Percentiles rank a stretch among this genome's conserved stretches.
Conservation (phyloP, 1,140 invertebrate species). For the Stegodyphus dumicola region DNA sequence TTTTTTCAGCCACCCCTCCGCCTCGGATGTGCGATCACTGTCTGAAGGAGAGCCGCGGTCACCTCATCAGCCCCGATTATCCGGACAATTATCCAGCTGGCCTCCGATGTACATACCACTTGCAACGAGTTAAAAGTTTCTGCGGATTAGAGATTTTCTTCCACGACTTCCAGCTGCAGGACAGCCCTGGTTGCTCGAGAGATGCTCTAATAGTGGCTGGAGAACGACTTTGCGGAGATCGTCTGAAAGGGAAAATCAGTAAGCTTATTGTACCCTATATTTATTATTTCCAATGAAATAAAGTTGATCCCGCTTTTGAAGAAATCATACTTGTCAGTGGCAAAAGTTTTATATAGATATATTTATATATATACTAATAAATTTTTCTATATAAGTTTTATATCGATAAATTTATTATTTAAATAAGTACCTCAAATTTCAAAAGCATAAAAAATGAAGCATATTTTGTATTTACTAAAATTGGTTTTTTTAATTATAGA, state of each 20-base stretch:
- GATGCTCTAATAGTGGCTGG: slow-evolving; percentile 62
- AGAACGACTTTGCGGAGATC: slow-evolving; percentile 60
- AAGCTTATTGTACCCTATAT: background rate
- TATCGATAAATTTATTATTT: no score
- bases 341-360: no score
- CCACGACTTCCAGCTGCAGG: slow-evolving; percentile 63
- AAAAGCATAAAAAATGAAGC: no score
- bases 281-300: no score
- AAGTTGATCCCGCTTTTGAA: no score
- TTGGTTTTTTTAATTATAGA: no score
- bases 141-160: slow-evolving; percentile 63
- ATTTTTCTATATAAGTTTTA: no score
- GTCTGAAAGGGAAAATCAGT: slow-evolving; percentile 62
- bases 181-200: slow-evolving; percentile 49
- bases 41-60: slow-evolving; percentile 55
- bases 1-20: slow-evolving; percentile 49
- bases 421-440: no score
- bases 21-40: slow-evolving; percentile 63
- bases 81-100: slow-evolving; percentile 62
- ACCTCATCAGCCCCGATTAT: slow-evolving; percentile 63
- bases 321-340: no score
- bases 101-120: slow-evolving; percentile 62
- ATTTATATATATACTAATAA: no score
- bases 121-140: slow-evolving; percentile 56
- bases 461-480: no score